These are phyloP conservation scores for Sycophila texana DNA, from an alignment of 2,888 invertebrate genomes.

Conservation along the genomic window DNA sequence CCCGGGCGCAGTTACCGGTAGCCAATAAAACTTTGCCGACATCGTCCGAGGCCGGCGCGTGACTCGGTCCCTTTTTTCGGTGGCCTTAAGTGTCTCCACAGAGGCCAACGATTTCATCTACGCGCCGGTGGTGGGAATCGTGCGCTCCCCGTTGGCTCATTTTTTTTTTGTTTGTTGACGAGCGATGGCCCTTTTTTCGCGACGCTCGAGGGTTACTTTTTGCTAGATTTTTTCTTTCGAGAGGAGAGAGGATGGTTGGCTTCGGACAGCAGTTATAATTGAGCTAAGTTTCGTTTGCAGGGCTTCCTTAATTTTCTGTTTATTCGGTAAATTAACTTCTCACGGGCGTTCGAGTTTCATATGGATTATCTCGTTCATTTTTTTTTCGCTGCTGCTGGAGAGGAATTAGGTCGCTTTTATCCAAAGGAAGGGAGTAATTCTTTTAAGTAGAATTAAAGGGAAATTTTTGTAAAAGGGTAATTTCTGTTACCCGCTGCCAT, in stretches of 20 bases:
- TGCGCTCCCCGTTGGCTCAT: neutral
- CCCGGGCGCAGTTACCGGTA: slow-evolving; percentile 59
- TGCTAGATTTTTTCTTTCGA: slow-evolving; percentile 22
- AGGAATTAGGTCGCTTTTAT: no score
- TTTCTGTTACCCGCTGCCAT: no score
- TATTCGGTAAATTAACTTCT: no score
- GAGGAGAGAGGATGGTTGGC: neutral
- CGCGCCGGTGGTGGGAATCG: neutral
- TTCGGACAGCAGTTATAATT: neutral
- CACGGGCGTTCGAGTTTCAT: no score
- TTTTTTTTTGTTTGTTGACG: slow-evolving; percentile 10
- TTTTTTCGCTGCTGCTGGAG: no score
- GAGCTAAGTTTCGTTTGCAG: no score
- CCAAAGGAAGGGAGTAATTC: no score
- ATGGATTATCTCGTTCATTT: no score
- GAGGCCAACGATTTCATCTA: slow-evolving; percentile 35
- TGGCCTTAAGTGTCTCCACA: slow-evolving; percentile 49
- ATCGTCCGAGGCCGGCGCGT: slow-evolving; percentile 18
- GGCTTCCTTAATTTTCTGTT: no score
- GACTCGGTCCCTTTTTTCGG: slow-evolving; percentile 50
- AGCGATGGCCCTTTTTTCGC: neutral
- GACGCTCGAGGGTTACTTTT: neutral
- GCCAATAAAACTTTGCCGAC: slow-evolving; percentile 63
- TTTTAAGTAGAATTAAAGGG: no score
- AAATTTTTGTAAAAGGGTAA: no score